Conservation (phyloP, 37 sponge, comb jelly and placozoan genomes). For the Eunapius fragilis region DNA sequence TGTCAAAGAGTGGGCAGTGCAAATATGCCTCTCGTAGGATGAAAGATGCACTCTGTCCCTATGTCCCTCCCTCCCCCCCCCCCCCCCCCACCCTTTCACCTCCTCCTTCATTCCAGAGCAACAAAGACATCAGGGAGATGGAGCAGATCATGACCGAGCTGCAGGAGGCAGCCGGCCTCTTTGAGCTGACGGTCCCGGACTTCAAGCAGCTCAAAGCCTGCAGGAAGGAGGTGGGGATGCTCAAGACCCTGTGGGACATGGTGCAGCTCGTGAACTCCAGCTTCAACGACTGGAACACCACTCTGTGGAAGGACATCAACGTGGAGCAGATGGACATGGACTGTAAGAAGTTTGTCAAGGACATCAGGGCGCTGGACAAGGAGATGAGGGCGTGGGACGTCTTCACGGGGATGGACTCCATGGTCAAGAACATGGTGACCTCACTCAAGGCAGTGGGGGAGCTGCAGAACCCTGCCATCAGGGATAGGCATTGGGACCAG, state of each 20-base stretch:
- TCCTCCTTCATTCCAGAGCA: slow-evolving; percentile 1
- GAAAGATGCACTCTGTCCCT: too few species aligned
- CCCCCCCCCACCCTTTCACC: neutral
- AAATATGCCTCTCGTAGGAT: too few species aligned
- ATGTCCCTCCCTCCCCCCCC: too few species aligned
- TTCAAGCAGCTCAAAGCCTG: slow-evolving; percentile 97
- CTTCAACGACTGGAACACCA: slow-evolving; percentile 95
- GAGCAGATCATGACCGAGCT: slow-evolving; percentile 84
- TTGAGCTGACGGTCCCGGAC: slow-evolving; percentile 95
- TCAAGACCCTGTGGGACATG: slow-evolving; percentile 96
- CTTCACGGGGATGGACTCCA: slow-evolving; percentile 86
- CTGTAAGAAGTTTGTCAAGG: slow-evolving; percentile 98
- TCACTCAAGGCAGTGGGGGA: slow-evolving; percentile 96
- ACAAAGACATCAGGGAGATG: slow-evolving; percentile 60
- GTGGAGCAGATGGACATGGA: slow-evolving; percentile 98
- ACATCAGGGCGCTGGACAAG: slow-evolving; percentile 91
- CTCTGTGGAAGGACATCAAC: slow-evolving; percentile 94
- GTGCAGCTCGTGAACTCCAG: slow-evolving; percentile 80
- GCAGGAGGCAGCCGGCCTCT: slow-evolving; percentile 79
- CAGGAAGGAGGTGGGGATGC: slow-evolving; percentile 72
- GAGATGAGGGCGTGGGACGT: slow-evolving; percentile 99
- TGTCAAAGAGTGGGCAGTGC: too few species aligned
- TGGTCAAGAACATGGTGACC: slow-evolving; percentile 99
- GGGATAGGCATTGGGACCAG: slow-evolving; percentile 98
- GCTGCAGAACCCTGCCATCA: slow-evolving; percentile 97